Percentiles rank a stretch among this genome's conserved stretches.
phyloP scores from a whole-genome alignment of 2,888 invertebrate species.

The Eupithecia dodoneata region DNA sequence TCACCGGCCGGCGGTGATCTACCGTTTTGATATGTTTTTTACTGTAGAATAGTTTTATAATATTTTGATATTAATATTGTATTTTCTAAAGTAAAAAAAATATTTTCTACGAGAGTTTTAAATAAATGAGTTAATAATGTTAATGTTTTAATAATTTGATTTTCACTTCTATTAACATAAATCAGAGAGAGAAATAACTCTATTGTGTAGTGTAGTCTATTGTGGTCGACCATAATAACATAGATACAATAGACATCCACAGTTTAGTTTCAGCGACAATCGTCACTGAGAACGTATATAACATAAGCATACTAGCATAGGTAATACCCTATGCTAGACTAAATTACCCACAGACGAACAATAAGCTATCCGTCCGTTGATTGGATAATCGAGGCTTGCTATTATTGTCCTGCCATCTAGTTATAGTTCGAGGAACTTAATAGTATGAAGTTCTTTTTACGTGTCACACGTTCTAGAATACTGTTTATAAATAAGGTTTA shows the following conservation, averaged over 20 bases:
- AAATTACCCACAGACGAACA: constrained; percentile 8
- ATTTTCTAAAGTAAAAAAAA: no score
- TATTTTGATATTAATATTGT: no score
- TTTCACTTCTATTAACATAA: no score
- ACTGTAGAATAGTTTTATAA: no score
- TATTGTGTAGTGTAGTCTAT: no score
- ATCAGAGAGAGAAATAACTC: no score
- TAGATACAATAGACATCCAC: not conserved
- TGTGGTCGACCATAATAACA: not conserved
- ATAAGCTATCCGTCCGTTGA: constrained; percentile 1
- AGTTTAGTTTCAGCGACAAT: not conserved
- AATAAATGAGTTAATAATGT: no score
- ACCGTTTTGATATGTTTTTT: no score
- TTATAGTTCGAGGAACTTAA: constrained; percentile 1
- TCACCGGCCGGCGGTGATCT: no score
- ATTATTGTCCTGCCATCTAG: not conserved
- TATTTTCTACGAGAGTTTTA: no score
- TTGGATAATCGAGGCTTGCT: constrained; percentile 9
- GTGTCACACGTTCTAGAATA: not conserved
- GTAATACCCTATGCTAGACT: not conserved
- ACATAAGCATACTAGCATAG: not conserved
- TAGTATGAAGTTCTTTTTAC: not conserved
- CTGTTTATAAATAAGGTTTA: not conserved
- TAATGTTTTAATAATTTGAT: no score
- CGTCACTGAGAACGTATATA: not conserved